Evolutionary conservation across 2,797 vertebrate species (phyloP), one percentile per base, ranked within the genome.

Genomic region (Rousettus madagascariensis): DNA sequence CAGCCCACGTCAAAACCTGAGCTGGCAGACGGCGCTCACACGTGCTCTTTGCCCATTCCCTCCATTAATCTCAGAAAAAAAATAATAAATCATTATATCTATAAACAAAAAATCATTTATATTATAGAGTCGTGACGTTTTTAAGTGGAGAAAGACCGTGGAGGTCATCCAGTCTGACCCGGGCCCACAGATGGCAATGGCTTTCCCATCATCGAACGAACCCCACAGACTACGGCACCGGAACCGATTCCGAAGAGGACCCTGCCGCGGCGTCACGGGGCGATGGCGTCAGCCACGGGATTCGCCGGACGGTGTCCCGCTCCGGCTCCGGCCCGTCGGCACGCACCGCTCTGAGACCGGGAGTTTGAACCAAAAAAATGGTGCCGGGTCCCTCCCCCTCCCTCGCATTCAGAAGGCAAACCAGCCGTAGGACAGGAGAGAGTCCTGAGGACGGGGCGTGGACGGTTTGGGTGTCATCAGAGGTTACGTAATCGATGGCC

Each of bases 391-490:
- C 95, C 46, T 26, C 87, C 94, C 98, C 98, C 49, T 99, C 98
- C 5, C 99, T 98, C 96, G 98, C 98, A 97, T 98, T 99, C 91
- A 99, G 92, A 80, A 99, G 98, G 93, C 98, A 97, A 91, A 98
- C 98, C 19, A 99, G 98, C 99, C 99, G 78, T 46, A 49, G 71
- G 66, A 51, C 0, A 80, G 79, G 69, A 95, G 6, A 16, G 41
- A 26, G 10, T 13, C 3, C 19, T 13, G 10, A 9, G 0, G 1
- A 5, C 10, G 28, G 10, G 6, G 17, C 16, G 11, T 43, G 3
- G 19, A 79, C 92, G 19, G 3, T 16, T 6, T 72, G 26, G 15
- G 6, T 66, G 53, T 57, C 57, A 26, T 51, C 46, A 43, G 1
- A 75, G 36, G 53, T 24, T 19, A 86, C 17, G 30, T 33, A 82